Evolutionary conservation across 2,797 vertebrate genomes (phyloP).

Genomic region (Coregonus ussuriensis): DNA sequence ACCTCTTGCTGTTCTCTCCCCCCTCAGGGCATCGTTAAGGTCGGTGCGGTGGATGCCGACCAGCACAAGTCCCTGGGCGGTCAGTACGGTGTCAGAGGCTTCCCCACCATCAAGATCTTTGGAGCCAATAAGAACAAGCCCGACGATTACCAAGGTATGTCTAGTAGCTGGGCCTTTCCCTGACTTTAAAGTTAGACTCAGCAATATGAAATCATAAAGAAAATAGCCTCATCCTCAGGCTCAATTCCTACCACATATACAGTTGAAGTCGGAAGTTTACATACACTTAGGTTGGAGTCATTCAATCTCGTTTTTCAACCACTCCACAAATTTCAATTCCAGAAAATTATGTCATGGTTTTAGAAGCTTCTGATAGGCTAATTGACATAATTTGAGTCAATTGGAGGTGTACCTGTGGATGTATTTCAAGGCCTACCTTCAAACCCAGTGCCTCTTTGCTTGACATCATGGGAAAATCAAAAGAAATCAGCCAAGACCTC

Average conservation of each 20-base stretch:
- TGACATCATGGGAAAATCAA: too few species aligned
- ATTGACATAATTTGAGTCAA: too few species aligned
- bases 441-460: too few species aligned
- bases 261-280: too few species aligned
- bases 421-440: too few species aligned
- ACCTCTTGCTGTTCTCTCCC: neutral
- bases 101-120: conserved; percentile 97
- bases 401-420: too few species aligned
- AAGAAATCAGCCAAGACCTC: too few species aligned
- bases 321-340: too few species aligned
- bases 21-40: conserved; percentile 88
- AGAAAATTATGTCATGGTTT: too few species aligned
- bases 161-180: neutral
- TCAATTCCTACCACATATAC: neutral
- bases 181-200: neutral
- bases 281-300: too few species aligned
- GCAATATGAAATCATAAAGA: neutral
- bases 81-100: conserved; percentile 90
- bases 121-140: conserved; percentile 93
- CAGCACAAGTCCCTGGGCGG: conserved; percentile 90
- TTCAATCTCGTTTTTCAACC: too few species aligned
- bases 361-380: too few species aligned
- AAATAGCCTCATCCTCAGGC: neutral
- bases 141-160: conserved; percentile 92
- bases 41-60: conserved; percentile 93